These are phyloP conservation scores for Phocides pigmalion DNA, from an alignment of 1,140 invertebrate species.

Conservation along the genomic window DNA sequence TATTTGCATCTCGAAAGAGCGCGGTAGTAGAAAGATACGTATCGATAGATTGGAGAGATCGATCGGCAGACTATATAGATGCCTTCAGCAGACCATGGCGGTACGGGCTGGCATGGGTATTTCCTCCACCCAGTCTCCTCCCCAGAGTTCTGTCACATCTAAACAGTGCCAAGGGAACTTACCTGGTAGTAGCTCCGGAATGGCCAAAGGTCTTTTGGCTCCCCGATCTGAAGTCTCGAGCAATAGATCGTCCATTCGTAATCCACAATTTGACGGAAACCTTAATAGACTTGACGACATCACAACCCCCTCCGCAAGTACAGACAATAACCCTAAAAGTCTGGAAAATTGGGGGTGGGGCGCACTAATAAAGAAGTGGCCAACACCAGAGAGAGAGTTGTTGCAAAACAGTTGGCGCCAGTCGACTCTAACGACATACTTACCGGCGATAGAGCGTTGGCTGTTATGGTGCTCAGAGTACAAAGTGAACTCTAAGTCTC, in stretches of 20 bases:
- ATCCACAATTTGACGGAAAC: conserved; percentile 29
- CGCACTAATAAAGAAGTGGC: conserved; percentile 35
- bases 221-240: conserved; percentile 39
- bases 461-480: conserved; percentile 35
- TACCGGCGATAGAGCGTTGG: conserved; percentile 41
- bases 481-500: conserved; percentile 11
- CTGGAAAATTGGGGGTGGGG: conserved; percentile 44
- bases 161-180: conserved; percentile 30
- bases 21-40: background rate
- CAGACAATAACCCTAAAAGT: conserved; percentile 38
- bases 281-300: conserved; percentile 41
- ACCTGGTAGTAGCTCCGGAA: conserved; percentile 42
- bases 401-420: conserved; percentile 36
- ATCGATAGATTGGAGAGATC: background rate
- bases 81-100: conserved; percentile 5
- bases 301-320: conserved; percentile 38
- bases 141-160: conserved; percentile 33
- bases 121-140: conserved; percentile 30
- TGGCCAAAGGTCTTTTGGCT: conserved; percentile 53
- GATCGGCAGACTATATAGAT: background rate
- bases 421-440: conserved; percentile 43
- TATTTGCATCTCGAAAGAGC: background rate
- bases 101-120: background rate
- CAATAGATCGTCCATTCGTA: conserved; percentile 28
- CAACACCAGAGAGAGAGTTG: conserved; percentile 31